Percentiles rank a stretch among this genome's conserved stretches.
Conservation (phyloP, 2,113 vertebrate genomes). For the Austrofundulus limnaeus region DNA sequence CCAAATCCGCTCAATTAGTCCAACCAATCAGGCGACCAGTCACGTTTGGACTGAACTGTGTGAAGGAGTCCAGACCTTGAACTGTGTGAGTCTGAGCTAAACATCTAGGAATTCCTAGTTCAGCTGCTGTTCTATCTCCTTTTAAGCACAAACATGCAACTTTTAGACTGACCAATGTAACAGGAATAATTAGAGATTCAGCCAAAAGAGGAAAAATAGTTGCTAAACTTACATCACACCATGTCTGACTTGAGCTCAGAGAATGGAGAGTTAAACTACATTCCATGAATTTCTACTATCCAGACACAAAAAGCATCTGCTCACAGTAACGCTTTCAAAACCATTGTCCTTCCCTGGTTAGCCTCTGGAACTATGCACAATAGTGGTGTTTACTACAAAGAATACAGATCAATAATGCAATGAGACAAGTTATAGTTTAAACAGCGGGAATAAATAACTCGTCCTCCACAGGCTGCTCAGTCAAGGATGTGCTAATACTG, state of each 20-base stretch:
- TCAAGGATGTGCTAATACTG: conserved; percentile 30
- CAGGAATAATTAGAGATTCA: not conserved
- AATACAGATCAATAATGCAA: conserved; percentile 59
- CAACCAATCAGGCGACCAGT: conserved; percentile 9
- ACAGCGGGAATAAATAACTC: conserved; percentile 19
- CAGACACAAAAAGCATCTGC: conserved; percentile 43
- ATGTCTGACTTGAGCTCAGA: not conserved
- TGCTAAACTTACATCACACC: not conserved
- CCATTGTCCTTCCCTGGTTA: conserved; percentile 12
- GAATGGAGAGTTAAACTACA: conserved; percentile 26
- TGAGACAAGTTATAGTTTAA: conserved; percentile 62
- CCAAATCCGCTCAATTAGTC: conserved; percentile 51
- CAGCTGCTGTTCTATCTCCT: conserved; percentile 38
- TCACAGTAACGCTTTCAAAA: conserved; percentile 2
- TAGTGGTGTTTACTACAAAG: conserved; percentile 61
- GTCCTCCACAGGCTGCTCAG: not conserved
- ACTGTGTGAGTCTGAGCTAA: conserved; percentile 54
- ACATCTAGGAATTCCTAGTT: conserved; percentile 55
- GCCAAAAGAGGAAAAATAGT: conserved; percentile 6
- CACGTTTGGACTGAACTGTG: conserved; percentile 9
- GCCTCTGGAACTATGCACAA: conserved; percentile 28
- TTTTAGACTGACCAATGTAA: conserved; percentile 11
- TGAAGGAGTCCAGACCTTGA: conserved; percentile 48
- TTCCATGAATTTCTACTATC: conserved; percentile 31
- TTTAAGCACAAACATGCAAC: conserved; percentile 46